Percentiles rank a stretch among this genome's conserved stretches.
Evolutionary conservation across 2,888 invertebrate genomes (phyloP).

Genomic region (Pseudococcus longispinus): DNA sequence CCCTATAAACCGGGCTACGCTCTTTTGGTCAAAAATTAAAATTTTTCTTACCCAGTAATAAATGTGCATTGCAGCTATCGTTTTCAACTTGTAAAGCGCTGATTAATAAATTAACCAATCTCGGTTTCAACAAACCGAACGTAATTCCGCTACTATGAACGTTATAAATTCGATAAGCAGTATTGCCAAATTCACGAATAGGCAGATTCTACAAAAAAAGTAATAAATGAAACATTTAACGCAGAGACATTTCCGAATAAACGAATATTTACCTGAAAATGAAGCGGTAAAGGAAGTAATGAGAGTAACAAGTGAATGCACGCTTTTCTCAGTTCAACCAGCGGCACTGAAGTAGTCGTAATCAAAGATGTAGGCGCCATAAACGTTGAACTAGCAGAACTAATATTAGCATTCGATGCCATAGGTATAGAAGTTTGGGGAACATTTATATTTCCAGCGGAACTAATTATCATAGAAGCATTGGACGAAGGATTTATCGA

Average conservation of each 20-base stretch:
- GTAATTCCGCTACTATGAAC: constrained; percentile 63
- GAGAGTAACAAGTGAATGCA: constrained; percentile 91
- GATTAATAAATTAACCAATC: constrained; percentile 80
- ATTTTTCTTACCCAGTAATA: constrained; percentile 71
- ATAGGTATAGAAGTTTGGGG: background rate
- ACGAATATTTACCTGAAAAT: constrained; percentile 72
- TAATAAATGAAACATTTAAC: background rate
- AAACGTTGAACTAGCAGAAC: background rate
- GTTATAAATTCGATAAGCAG: constrained; percentile 20
- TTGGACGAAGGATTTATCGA: background rate
- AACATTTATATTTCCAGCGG: background rate
- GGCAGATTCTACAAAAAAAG: constrained; percentile 62
- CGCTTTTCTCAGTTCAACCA: constrained; percentile 83
- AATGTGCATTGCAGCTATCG: constrained; percentile 86
- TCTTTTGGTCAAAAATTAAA: background rate
- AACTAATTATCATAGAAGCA: background rate
- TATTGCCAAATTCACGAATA: constrained; percentile 62
- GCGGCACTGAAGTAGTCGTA: constrained; percentile 68
- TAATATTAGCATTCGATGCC: background rate
- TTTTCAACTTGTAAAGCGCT: constrained; percentile 83
- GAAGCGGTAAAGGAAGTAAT: constrained; percentile 89
- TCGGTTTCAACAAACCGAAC: constrained; percentile 75
- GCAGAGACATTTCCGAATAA: background rate
- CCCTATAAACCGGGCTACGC: too few relatives aligned
- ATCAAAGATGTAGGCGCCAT: background rate